Evolutionary conservation across 30 jellyfish, hydroid and myxozoan genomes (phyloP), one percentile per base, ranked within the genome.

Genomic region (Aurelia aurita complex sp. Pacific): DNA sequence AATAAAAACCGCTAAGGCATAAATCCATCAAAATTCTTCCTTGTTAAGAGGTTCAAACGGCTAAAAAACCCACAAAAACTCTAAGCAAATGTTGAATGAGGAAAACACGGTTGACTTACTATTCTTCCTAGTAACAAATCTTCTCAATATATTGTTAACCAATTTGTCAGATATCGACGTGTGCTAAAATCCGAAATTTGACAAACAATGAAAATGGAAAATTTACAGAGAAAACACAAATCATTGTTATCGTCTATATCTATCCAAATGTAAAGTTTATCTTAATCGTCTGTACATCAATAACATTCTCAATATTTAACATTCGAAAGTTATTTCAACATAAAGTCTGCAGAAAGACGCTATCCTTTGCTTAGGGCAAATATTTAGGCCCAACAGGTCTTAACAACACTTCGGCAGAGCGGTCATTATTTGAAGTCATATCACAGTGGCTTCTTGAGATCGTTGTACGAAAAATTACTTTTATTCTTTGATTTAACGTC

Each of bases 331-430:
- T 75, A 19, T 42, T 36, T 71, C 57, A 75, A 75, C 64, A 75
- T 16, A 1, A 59, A 75, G 19, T 75, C 36, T 29, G 18, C 36
- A 32, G 74, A 55, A 46, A 12, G 90, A 63, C 84, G 67, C 23
- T 10, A 23, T 38, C 51, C 77, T 73, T 81, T 63, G 60, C 76
- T 13, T 5, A 17, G 69, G 71, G 90, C 55, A 69, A 81, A 81
- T 81, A 81, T 81, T 81, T 81, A 81, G 80, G 90, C 69, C 90
- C 32, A 35, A 50, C 90, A 67, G 90, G 90, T 69, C 77, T 59
- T 81, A 66, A 19, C 90, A 82, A 74, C 69, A 81, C 72, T 61
- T 67, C 61, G 89, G 77, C 61, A 81, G 69, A 74, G 57, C 67
- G 70, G 60, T 65, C 77, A 43, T 9, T 46, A 46, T 46, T 46